Evolutionary conservation across 2,797 vertebrate genomes (phyloP).

Genomic region (Falco peregrinus): DNA sequence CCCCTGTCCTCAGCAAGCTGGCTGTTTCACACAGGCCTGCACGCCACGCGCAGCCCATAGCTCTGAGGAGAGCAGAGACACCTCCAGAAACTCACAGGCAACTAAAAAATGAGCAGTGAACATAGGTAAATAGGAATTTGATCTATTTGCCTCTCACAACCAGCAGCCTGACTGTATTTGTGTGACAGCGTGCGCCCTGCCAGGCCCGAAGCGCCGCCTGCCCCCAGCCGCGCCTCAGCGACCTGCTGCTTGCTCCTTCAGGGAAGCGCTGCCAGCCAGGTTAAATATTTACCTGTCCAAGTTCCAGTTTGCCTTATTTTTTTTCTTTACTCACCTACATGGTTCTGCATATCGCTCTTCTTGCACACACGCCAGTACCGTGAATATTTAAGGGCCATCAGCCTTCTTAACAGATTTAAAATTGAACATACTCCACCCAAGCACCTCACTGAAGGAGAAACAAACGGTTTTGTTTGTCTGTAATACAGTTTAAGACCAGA

Average conservation of each 20-base stretch:
- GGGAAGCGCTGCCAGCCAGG: background rate
- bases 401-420: background rate
- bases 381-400: background rate
- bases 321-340: background rate
- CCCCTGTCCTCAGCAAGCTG: rapidly evolving
- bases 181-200: rapidly evolving
- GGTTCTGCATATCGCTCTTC: background rate
- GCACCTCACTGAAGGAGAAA: background rate
- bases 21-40: background rate
- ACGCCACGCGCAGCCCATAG: rapidly evolving
- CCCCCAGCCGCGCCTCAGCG: rapidly evolving
- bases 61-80: background rate
- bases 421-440: background rate
- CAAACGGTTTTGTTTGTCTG: background rate
- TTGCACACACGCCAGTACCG: background rate
- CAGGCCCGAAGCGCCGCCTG: background rate
- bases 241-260: rapidly evolving
- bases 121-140: background rate
- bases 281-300: background rate
- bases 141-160: rapidly evolving
- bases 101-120: rapidly evolving
- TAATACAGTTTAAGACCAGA: background rate
- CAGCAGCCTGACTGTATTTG: rapidly evolving
- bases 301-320: background rate
- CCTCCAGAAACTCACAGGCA: background rate